phyloP scores from a whole-genome alignment of 2,888 invertebrate genomes.

The Andrena minutula region DNA sequence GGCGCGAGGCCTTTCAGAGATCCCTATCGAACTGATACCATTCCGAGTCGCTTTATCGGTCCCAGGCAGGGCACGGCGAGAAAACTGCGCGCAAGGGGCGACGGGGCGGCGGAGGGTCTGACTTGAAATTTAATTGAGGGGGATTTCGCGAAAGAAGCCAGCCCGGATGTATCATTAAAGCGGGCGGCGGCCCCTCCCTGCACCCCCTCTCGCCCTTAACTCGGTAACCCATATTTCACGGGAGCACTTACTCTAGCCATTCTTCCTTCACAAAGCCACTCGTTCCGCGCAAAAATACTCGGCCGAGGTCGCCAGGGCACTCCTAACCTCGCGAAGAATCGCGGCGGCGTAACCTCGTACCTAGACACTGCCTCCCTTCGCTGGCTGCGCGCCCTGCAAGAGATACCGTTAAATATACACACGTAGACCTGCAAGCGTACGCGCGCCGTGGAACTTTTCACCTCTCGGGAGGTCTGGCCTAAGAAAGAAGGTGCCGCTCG shows the following conservation, averaged over 20 bases:
- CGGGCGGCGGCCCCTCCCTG: conserved; percentile 64
- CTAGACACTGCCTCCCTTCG: conserved; percentile 14
- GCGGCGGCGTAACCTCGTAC: conserved; percentile 60
- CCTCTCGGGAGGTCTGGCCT: conserved; percentile 9
- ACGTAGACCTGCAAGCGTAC: not conserved
- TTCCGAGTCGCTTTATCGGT: conserved; percentile 43
- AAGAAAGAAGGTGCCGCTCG: conserved; percentile 9
- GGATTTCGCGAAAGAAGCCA: conserved; percentile 72
- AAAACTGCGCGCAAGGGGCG: not conserved
- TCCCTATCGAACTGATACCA: conserved; percentile 48
- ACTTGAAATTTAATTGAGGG: conserved; percentile 72
- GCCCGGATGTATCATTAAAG: conserved; percentile 81
- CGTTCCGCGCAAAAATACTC: conserved; percentile 79
- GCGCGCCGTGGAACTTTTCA: conserved; percentile 43
- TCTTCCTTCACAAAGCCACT: conserved; percentile 83
- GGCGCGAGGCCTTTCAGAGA: conserved; percentile 35
- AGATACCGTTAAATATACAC: conserved; percentile 45
- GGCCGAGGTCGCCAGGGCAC: conserved; percentile 72
- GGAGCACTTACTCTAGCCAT: conserved; percentile 81
- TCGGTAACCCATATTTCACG: conserved; percentile 84
- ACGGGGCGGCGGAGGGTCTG: conserved; percentile 29
- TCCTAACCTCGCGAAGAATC: conserved; percentile 70
- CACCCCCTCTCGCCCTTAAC: conserved; percentile 76
- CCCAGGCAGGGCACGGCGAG: not conserved
- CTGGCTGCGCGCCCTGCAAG: not conserved